phyloP scores from a whole-genome alignment of 2,888 invertebrate species.

The Coenonympha arcania region DNA sequence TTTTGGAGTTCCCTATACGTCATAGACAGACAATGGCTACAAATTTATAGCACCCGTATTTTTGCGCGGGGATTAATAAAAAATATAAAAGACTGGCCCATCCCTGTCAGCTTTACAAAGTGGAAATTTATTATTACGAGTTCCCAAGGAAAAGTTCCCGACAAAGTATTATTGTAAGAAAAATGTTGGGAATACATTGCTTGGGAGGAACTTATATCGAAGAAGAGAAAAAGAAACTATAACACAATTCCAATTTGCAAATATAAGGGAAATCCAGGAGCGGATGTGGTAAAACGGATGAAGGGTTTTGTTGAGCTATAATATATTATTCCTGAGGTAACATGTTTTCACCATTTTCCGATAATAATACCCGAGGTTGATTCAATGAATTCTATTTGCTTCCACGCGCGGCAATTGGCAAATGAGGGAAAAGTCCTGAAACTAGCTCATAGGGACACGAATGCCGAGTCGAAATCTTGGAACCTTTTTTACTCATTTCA shows the following conservation, averaged over 20 bases:
- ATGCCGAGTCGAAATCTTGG: no score
- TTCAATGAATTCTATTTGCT: background rate
- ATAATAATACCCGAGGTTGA: background rate
- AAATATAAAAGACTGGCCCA: background rate
- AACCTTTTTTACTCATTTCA: no score
- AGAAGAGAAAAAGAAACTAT: background rate
- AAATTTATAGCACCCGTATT: background rate
- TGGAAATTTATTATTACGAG: background rate
- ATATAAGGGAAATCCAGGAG: background rate
- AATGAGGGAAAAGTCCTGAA: no score
- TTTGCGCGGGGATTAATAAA: background rate
- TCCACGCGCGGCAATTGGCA: background rate
- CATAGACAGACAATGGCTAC: background rate
- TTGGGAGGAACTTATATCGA: background rate
- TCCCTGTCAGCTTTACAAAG: background rate
- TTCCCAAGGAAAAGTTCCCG: background rate
- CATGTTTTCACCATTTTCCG: background rate
- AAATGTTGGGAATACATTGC: background rate
- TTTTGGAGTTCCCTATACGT: no score
- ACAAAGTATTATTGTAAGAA: background rate
- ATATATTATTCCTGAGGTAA: background rate
- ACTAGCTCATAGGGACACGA: no score
- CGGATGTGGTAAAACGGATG: background rate
- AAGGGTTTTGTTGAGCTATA: slow-evolving; percentile 1
- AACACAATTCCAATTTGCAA: slow-evolving; percentile 1